phyloP scores from a whole-genome alignment of 1,140 invertebrate genomes.

The Patella vulgata region DNA sequence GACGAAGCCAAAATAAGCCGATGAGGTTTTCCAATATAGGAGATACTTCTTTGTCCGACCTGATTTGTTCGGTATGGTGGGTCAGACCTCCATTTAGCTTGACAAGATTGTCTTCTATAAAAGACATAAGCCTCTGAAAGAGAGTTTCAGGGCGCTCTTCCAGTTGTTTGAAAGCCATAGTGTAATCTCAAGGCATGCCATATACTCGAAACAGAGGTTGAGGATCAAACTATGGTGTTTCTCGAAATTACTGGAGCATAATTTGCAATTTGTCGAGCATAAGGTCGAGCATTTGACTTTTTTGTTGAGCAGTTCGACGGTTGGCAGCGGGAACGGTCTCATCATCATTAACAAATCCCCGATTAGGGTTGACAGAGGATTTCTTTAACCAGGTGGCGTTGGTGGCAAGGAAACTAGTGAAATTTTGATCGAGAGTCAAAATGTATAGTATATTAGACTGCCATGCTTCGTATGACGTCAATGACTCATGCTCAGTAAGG shows the following conservation, averaged over 20 bases:
- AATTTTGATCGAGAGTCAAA: no score
- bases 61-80: conserved; percentile 11
- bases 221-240: not conserved
- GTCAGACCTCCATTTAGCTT: conserved; percentile 9
- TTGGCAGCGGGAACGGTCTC: conserved; percentile 19
- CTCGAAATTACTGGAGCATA: not conserved
- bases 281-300: no score
- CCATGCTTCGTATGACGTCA: no score
- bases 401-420: no score
- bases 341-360: no score
- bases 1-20: conserved; percentile 10
- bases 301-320: no score
- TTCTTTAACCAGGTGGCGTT: no score
- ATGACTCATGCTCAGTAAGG: no score
- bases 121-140: conserved; percentile 27
- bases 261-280: no score
- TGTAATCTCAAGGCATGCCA: not conserved
- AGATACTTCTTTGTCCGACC: conserved; percentile 19
- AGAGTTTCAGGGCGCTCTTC: conserved; percentile 32
- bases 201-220: not conserved
- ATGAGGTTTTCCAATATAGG: conserved; percentile 29
- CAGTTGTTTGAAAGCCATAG: conserved; percentile 12
- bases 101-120: conserved; percentile 29
- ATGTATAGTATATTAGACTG: no score
- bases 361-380: no score